Conservation (phyloP, 2,888 invertebrate species). For the Byasa hedistus region DNA sequence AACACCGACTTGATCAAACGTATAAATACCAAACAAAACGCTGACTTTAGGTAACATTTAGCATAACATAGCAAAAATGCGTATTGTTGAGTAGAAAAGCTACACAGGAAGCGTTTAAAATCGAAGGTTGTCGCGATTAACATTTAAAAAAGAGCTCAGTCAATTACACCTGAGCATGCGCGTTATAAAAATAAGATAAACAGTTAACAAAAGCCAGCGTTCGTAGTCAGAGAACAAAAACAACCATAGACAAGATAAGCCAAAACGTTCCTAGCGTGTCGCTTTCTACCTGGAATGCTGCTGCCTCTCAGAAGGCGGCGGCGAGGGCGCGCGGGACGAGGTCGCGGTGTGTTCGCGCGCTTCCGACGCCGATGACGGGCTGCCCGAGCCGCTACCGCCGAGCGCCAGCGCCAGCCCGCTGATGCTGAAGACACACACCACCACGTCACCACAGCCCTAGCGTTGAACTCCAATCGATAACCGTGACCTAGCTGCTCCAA, state of each 20-base stretch:
- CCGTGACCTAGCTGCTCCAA: slow-evolving; percentile 69
- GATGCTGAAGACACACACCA: slow-evolving; percentile 80
- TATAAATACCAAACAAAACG: slow-evolving; percentile 45
- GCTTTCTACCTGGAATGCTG: slow-evolving; percentile 76
- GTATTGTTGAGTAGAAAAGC: not conserved
- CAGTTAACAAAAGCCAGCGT: slow-evolving; percentile 44
- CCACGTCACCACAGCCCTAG: slow-evolving; percentile 76
- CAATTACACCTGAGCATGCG: not conserved
- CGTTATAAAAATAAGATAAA: not conserved
- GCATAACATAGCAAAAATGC: not conserved
- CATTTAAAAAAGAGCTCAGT: slow-evolving; percentile 1
- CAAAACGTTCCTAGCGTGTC: slow-evolving; percentile 70
- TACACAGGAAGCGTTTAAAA: slow-evolving; percentile 10
- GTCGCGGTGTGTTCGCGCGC: slow-evolving; percentile 65
- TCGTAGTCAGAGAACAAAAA: slow-evolving; percentile 46
- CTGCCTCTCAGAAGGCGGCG: slow-evolving; percentile 71
- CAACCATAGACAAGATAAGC: slow-evolving; percentile 64
- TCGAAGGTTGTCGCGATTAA: not conserved
- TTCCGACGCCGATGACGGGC: slow-evolving; percentile 57
- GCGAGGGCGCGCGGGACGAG: slow-evolving; percentile 71
- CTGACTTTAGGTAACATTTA: slow-evolving; percentile 42
- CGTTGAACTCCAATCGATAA: slow-evolving; percentile 48
- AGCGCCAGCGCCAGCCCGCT: slow-evolving; percentile 80
- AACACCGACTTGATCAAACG: slow-evolving; percentile 54
- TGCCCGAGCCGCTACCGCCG: slow-evolving; percentile 72